Conservation (phyloP, 2,888 invertebrate genomes). For the Mesopsocus fuscifrons region DNA sequence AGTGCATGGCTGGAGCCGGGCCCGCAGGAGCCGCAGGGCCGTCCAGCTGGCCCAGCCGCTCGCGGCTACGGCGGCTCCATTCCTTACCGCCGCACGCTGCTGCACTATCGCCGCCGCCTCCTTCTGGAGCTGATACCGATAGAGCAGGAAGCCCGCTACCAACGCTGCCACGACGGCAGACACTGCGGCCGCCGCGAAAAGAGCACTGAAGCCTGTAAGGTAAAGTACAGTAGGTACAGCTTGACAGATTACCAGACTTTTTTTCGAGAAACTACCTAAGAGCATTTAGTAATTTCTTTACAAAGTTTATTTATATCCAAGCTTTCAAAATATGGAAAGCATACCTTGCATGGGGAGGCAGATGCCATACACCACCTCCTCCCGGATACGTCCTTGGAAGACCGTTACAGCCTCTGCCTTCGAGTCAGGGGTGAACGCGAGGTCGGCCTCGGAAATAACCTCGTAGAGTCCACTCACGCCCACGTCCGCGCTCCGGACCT, state of each 20-base stretch:
- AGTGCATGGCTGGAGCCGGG: constrained; percentile 15
- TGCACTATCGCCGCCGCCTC: constrained; percentile 27
- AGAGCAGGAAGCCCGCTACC: constrained; percentile 66
- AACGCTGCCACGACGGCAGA: constrained; percentile 75
- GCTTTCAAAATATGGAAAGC: too few relatives aligned
- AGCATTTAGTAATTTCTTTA: too few relatives aligned
- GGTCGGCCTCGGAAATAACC: constrained; percentile 78
- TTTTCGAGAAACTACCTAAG: too few relatives aligned
- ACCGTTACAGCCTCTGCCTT: constrained; percentile 67
- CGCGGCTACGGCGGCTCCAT: constrained; percentile 31
- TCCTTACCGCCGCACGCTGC: constrained; percentile 24
- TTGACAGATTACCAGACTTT: too few relatives aligned
- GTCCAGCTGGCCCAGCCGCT: constrained; percentile 56
- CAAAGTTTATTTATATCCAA: too few relatives aligned
- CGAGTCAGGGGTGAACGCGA: constrained; percentile 71
- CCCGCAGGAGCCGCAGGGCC: constrained; percentile 42
- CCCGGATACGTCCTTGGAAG: constrained; percentile 69
- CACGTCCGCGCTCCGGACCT: constrained; percentile 61
- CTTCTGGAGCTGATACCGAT: constrained; percentile 56
- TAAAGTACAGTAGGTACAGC: not conserved
- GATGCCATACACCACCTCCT: constrained; percentile 80
- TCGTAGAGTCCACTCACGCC: constrained; percentile 81
- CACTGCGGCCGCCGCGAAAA: constrained; percentile 72
- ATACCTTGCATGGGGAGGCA: constrained; percentile 64
- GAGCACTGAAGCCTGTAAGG: constrained; percentile 46